Evolutionary conservation across 2,797 vertebrate species (phyloP), one percentile per base, ranked within the genome.

Genomic region (Catamblyrhynchus diadema): DNA sequence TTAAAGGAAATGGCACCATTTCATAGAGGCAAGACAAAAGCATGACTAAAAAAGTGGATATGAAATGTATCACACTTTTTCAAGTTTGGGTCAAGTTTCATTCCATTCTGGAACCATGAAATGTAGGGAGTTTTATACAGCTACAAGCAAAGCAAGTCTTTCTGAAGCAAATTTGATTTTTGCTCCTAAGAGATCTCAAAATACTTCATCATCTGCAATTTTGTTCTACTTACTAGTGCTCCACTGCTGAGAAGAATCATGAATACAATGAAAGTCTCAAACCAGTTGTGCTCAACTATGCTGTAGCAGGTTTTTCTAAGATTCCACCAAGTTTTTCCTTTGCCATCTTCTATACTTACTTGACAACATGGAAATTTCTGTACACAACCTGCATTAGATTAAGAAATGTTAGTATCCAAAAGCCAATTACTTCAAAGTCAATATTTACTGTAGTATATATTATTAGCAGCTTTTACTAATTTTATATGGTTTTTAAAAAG

Each of bases 221-320:
- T 71, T 75, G 27, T 71, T 64, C 50, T 69, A 97, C 98, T 98
- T 95, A 99, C 99, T 97, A 99, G 97, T 28, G 99, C 99, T 64
- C 99, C 99, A 51, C 99, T 99, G 97, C 99, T 99, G 30, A 99
- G 98, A 75, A 99, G 98, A 93, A 99, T 99, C 99, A 99, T 99
- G 96, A 99, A 99, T 95, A 99, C 98, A 95, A 99, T 99, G 98
- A 99, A 99, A 48, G 98, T 99, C 96, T 99, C 99, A 97, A 99
- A 99, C 99, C 99, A 99, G 97, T 98, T 99, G 97, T 99, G 99
- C 91, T 99, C 99, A 86, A 99, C 99, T 81, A 99, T 99, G 88
- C 97, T 98, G 94, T 97, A 99, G 97, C 99, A 99, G 27, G 99
- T 99, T 97, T 99, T 99, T 85, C 99, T 98, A 51, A 99, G 97